phyloP scores from a whole-genome alignment of 2,797 vertebrate genomes.

The Eidolon dupreanum region DNA sequence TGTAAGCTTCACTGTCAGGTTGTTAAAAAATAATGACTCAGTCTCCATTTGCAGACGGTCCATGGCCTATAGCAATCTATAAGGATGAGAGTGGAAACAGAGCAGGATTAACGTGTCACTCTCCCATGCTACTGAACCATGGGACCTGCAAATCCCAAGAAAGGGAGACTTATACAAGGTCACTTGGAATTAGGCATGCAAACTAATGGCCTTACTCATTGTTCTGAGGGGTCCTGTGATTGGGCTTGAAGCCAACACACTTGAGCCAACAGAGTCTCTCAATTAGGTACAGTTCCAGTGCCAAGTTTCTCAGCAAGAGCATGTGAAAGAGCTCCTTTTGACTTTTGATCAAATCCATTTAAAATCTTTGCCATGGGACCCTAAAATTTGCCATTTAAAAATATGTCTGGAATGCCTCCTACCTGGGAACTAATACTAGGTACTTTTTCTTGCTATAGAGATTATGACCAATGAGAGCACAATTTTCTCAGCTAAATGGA shows the following conservation, averaged over 20 bases:
- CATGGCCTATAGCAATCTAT: conserved; percentile 82
- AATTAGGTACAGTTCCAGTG: conserved; percentile 84
- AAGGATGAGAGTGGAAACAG: conserved; percentile 78
- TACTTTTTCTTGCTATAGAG: not conserved
- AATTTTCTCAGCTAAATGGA: not conserved
- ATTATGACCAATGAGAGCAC: not conserved
- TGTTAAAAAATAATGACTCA: conserved; percentile 90
- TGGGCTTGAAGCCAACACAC: conserved; percentile 81
- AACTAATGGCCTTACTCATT: conserved; percentile 86
- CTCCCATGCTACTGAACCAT: conserved; percentile 78
- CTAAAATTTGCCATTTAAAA: conserved; percentile 54
- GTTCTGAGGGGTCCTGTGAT: conserved; percentile 80
- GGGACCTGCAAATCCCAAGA: conserved; percentile 69
- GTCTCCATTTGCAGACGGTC: conserved; percentile 85
- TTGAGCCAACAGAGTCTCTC: conserved; percentile 81
- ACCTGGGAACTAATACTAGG: conserved; percentile 38
- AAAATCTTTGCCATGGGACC: conserved; percentile 66
- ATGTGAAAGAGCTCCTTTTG: conserved; percentile 76
- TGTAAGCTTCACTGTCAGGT: conserved; percentile 84
- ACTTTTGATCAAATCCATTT: conserved; percentile 77
- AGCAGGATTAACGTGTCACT: conserved; percentile 82
- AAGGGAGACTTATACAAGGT: conserved; percentile 74
- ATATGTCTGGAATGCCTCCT: conserved; percentile 49
- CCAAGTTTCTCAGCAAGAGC: conserved; percentile 77
- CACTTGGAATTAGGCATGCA: conserved; percentile 81